Percentiles rank a stretch among this genome's conserved stretches.
Evolutionary conservation across 2,113 vertebrate species (phyloP).

Genomic region (Scortum barcoo): DNA sequence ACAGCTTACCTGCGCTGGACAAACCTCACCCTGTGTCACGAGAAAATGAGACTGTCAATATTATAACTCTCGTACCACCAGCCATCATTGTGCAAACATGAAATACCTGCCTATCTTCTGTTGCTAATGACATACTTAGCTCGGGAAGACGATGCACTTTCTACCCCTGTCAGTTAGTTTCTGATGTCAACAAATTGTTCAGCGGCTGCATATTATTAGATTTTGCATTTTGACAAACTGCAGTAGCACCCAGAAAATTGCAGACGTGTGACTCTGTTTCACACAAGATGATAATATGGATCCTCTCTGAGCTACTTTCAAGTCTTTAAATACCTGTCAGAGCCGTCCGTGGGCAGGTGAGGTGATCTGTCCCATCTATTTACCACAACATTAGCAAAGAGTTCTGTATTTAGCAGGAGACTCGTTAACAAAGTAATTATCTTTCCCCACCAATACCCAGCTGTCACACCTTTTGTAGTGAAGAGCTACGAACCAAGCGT

Average conservation of each 20-base stretch:
- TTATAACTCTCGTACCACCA: slow-evolving; percentile 5
- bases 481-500: slow-evolving; percentile 7
- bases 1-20: not conserved
- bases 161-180: not conserved
- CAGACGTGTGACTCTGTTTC: not conserved
- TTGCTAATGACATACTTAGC: slow-evolving; percentile 2
- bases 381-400: not conserved
- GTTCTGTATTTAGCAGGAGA: not conserved
- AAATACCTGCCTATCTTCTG: slow-evolving; percentile 6
- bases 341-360: not conserved
- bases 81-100: not conserved
- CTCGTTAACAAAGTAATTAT: slow-evolving; percentile 9
- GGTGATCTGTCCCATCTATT: not conserved
- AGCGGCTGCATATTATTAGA: not conserved
- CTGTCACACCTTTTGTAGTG: slow-evolving; percentile 8
- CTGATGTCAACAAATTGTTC: slow-evolving; percentile 2
- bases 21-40: not conserved
- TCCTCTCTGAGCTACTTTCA: not conserved
- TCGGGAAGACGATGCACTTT: not conserved
- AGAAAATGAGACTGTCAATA: slow-evolving; percentile 50
- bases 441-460: not conserved
- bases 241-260: not conserved
- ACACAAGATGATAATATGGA: not conserved
- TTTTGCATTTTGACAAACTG: slow-evolving; percentile 6
- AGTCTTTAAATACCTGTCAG: slow-evolving; percentile 5